Evolutionary conservation across 2,888 invertebrate genomes (phyloP), one percentile per base, ranked within the genome.

Genomic region (Pteria penguin): DNA sequence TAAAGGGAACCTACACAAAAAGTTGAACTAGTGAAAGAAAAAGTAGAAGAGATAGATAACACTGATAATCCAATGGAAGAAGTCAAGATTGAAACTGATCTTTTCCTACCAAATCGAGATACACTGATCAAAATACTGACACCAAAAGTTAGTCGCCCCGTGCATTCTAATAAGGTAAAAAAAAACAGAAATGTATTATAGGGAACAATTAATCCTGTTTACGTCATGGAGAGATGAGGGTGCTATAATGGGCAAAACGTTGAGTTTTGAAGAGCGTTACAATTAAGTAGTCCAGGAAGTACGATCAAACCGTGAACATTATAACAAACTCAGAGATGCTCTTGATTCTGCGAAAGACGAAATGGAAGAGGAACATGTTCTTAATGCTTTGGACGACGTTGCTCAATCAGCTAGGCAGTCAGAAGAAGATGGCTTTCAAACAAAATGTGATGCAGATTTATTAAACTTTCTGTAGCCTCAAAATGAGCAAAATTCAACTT

Each of bases 141-240:
- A 22, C 18, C 60, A 62, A 70, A 70, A 27, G 61, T 63, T 5
- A 11, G 62, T 22, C 1, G 71, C 11, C 2, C 31, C 24, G 71
- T 71, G 8, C 52, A 31, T 22, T 62, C 22, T n/a, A 55, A 3
- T 26, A 54, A 45, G 8, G 26, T 32, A n/a, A 29, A 27, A 61
- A 52, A 29, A 62, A 14, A 8, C 45, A 27, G 70, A 70, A 61
- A 61, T 33, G 31, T 70, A 61, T 29, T 70, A 45, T 22, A 26
- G 61, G 4, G 70, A 70, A n/a, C 60, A 70, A 29, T 14, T 70
- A n/a, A 2, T 70, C 2, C 27, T 70, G 14, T 70, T 29, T 54
- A 33, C 33, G 27, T 36, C 60, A 4, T 70, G 45, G 70, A 36
- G 27, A 18, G 32, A 52, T 29, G 70, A 70, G 32, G 22, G n/a